phyloP scores from a whole-genome alignment of 2,888 invertebrate genomes.

The Pachydiplax longipennis region DNA sequence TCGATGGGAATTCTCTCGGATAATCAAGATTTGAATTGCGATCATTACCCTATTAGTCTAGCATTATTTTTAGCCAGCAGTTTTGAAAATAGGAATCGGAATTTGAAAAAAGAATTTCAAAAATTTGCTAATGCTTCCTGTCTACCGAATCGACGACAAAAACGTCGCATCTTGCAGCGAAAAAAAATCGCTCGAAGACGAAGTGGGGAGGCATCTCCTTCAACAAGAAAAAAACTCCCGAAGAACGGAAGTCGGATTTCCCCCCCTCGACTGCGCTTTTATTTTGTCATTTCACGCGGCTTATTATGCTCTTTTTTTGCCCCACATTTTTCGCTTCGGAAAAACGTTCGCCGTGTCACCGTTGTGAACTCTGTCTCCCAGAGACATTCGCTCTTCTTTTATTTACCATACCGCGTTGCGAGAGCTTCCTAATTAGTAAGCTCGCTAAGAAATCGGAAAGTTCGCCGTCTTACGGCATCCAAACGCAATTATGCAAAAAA shows the following conservation, averaged over 20 bases:
- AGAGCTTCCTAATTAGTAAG: not conserved
- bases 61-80: too few species aligned
- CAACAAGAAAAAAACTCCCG: not conserved
- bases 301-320: not conserved
- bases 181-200: not conserved
- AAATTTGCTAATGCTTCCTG: too few species aligned
- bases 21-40: too few species aligned
- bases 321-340: not conserved
- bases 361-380: not conserved
- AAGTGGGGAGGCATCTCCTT: not conserved
- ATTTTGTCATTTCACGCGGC: not conserved
- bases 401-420: not conserved
- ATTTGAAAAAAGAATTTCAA: too few species aligned
- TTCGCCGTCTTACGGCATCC: not conserved
- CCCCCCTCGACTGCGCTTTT: not conserved
- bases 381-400: not conserved
- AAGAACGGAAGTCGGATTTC: not conserved
- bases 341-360: not conserved
- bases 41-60: too few species aligned
- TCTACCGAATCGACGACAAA: too few species aligned
- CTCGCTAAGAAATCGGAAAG: not conserved
- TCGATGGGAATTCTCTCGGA: too few species aligned
- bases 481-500: not conserved
- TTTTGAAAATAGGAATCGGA: too few species aligned
- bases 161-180: too few species aligned